These are phyloP conservation scores for Phania funesta DNA, from an alignment of 2,888 invertebrate genomes.

Conservation along the genomic window DNA sequence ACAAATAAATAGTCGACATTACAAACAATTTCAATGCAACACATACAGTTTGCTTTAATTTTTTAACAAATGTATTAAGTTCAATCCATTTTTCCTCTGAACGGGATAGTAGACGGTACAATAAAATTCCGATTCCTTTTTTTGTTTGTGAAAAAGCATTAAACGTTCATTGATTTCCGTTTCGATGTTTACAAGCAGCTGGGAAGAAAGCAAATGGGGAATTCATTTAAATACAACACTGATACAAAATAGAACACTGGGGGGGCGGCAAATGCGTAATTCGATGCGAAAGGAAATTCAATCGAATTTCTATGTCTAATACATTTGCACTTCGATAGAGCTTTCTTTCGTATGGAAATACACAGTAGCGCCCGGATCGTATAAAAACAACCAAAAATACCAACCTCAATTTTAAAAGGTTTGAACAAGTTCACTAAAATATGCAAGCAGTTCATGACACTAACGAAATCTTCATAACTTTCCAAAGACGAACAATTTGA, in stretches of 20 bases:
- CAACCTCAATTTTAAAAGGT: slow-evolving; percentile 72
- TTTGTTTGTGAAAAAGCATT: slow-evolving; percentile 73
- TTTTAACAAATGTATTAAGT: slow-evolving; percentile 5
- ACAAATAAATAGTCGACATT: not conserved
- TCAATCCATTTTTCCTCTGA: slow-evolving; percentile 66
- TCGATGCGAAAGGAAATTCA: no score
- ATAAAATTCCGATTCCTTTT: slow-evolving; percentile 75
- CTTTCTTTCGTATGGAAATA: no score
- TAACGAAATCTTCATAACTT: slow-evolving; percentile 75
- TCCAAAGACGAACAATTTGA: slow-evolving; percentile 40
- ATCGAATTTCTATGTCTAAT: no score
- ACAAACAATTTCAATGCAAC: slow-evolving; percentile 8
- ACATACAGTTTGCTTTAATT: not conserved
- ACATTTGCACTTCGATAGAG: no score
- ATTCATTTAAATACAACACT: not conserved
- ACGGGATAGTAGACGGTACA: slow-evolving; percentile 78
- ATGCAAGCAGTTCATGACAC: slow-evolving; percentile 72
- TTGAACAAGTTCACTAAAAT: slow-evolving; percentile 71
- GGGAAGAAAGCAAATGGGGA: not conserved
- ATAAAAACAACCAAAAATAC: slow-evolving; percentile 52
- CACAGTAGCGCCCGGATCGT: no score
- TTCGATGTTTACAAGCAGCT: slow-evolving; percentile 73
- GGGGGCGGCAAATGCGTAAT: not conserved
- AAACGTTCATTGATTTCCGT: slow-evolving; percentile 74
- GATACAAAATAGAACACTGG: not conserved